phyloP scores from a whole-genome alignment of 1,140 invertebrate species.

The Zaprionus ornatus region DNA sequence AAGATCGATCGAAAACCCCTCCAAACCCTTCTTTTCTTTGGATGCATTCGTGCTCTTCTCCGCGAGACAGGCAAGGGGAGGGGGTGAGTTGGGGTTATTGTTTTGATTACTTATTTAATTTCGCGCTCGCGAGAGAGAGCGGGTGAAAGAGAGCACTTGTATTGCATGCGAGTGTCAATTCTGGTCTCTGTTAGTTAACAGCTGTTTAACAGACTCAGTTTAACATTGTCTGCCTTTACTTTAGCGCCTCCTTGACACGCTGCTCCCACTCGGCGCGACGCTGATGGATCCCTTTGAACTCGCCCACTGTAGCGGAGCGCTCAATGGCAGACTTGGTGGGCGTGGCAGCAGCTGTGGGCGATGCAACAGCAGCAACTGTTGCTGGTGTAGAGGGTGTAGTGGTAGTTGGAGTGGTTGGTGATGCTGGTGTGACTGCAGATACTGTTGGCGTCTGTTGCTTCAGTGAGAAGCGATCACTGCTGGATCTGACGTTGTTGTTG shows the following conservation, averaged over 20 bases:
- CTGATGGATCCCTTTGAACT: constrained; percentile 89
- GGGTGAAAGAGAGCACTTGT: constrained; percentile 42
- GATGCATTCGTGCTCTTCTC: constrained; percentile 11
- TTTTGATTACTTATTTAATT: not conserved
- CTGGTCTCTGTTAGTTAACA: constrained; percentile 23
- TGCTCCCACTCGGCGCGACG: constrained; percentile 90
- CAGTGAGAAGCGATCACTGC: constrained; percentile 50
- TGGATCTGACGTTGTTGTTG: constrained; percentile 26
- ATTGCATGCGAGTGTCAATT: constrained; percentile 5
- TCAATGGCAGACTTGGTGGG: constrained; percentile 66
- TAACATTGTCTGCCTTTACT: constrained; percentile 53
- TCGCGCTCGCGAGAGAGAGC: not conserved
- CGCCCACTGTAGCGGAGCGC: constrained; percentile 74
- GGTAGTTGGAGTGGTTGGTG: not conserved
- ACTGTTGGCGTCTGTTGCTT: constrained; percentile 7
- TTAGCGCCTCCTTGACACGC: constrained; percentile 87
- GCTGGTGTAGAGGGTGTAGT: not conserved
- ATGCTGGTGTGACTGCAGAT: not conserved
- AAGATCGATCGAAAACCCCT: constrained; percentile 39
- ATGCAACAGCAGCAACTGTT: not conserved
- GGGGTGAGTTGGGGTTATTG: not conserved
- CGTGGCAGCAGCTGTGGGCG: constrained; percentile 10
- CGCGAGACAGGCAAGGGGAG: not conserved
- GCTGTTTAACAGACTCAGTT: not conserved
- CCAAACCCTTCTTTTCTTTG: constrained; percentile 33